Evolutionary conservation across 2,113 vertebrate species (phyloP), one percentile per base, ranked within the genome.

Genomic region (Platysteira castanea): DNA sequence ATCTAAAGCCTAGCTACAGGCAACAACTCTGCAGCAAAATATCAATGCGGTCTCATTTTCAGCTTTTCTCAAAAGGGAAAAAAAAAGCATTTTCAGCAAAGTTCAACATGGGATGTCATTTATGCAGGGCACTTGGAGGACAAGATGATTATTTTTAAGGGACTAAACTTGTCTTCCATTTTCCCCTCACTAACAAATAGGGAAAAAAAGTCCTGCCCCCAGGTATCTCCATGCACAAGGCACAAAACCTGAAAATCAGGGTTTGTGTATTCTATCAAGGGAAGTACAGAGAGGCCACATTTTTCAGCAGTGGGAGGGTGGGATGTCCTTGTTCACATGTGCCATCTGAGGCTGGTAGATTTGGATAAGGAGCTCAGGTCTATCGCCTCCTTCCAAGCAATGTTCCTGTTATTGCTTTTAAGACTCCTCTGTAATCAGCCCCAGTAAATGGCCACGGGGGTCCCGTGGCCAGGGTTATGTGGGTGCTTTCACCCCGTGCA

Each of bases 1-100:
- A 95, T 97, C 93, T 93, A 95, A 97, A 95, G 95, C 93, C 90
- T 96, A 93, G 91, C 95, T 93, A 96, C 85, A 84, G 93, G 92
- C 95, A 96, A 93, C 93, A 89, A 53, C 90, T 90, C 93, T 92
- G 95, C 92, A 96, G 96, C 65, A 92, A 90, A 96, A 93, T 84
- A 73, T 47, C 95, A 90, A 42, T 95, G 95, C 2, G 0, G 60
- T 49, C 73, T 93, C 69, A 19, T 94, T 97, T 96, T 93, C 1
- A 0, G 37, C 56, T 91, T 91, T 87, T n/a, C 84, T 92, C 52
- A 75, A 39, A 92, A 90, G 10, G 10, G 47, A 33, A 54, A 11
- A 30, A 57, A 19, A 61, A 78, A 24, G 18, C 37, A 54, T 83
- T 94, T 95, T 88, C 90, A 96, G 76, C 76, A 26, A 88, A 90